A percentile compares a stretch with the other conserved stretches of the same genome.
These are phyloP conservation scores for Terrapene triunguis DNA, from an alignment of 2,113 vertebrate species.

Conservation along the genomic window DNA sequence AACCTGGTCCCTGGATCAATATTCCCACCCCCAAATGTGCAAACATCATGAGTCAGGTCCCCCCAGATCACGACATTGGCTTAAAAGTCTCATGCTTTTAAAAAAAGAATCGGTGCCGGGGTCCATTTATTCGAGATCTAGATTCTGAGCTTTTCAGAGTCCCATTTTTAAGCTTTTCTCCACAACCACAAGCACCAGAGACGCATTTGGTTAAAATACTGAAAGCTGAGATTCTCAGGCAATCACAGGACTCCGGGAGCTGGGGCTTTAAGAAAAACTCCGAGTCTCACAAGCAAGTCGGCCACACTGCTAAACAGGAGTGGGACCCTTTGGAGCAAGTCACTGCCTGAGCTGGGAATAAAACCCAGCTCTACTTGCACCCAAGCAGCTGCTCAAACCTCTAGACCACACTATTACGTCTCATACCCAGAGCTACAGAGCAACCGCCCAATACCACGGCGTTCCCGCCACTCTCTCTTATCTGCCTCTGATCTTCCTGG, in stretches of 20 bases:
- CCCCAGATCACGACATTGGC: neutral
- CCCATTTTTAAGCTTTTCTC: neutral
- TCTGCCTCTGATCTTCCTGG: fast-evolving
- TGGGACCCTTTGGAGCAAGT: neutral
- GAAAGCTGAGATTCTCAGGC: no score
- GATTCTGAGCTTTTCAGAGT: neutral
- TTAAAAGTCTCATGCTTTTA: neutral
- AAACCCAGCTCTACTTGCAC: neutral
- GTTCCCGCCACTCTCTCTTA: fast-evolving
- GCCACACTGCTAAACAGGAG: neutral
- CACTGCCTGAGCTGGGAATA: neutral
- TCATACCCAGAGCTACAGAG: neutral
- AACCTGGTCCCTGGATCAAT: neutral
- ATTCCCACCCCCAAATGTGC: neutral
- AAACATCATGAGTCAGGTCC: neutral
- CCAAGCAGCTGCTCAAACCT: neutral
- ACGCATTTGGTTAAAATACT: neutral
- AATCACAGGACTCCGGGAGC: neutral
- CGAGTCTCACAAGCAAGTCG: neutral
- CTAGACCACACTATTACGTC: neutral
- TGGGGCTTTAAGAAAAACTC: neutral
- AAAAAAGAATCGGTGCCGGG: neutral
- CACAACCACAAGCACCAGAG: neutral
- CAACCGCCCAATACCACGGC: neutral
- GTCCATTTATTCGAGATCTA: neutral